Evolutionary conservation across 1,140 invertebrate species (phyloP).

Genomic region (Gonatopus flavifemur): DNA sequence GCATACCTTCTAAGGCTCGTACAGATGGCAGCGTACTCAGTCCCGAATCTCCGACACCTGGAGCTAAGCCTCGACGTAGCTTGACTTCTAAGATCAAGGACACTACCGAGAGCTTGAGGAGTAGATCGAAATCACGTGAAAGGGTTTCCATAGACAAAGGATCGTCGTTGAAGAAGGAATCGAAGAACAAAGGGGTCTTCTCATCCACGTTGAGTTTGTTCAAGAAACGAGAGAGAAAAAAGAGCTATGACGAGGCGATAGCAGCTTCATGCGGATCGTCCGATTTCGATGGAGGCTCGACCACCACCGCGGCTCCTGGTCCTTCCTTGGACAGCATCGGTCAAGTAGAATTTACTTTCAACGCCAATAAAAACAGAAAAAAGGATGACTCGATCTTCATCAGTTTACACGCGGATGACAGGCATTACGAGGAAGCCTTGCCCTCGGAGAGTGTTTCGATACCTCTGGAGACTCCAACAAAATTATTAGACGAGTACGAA

Average conservation of each 20-base stretch:
- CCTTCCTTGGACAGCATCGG: constrained; percentile 52
- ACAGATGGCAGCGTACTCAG: constrained; percentile 56
- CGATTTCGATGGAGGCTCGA: neutral
- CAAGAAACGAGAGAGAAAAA: constrained; percentile 57
- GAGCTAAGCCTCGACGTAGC: constrained; percentile 43
- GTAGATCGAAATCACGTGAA: constrained; percentile 47
- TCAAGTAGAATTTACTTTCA: constrained; percentile 51
- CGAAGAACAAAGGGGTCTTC: constrained; percentile 57
- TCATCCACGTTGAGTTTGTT: constrained; percentile 58
- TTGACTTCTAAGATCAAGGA: constrained; percentile 52
- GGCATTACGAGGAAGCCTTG: constrained; percentile 43
- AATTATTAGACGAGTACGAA: constrained; percentile 49
- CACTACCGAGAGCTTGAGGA: constrained; percentile 50
- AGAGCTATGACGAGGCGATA: constrained; percentile 43
- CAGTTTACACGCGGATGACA: constrained; percentile 43
- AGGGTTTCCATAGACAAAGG: constrained; percentile 37
- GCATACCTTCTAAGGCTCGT: constrained; percentile 29
- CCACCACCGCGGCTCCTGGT: constrained; percentile 8
- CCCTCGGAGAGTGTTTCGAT: constrained; percentile 51
- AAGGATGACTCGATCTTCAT: constrained; percentile 50
- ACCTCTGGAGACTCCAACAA: constrained; percentile 51
- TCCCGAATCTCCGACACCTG: constrained; percentile 67
- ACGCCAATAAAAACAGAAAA: constrained; percentile 36
- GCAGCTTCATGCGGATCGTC: constrained; percentile 14
- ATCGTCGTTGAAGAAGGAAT: constrained; percentile 48